Base-by-base conservation (phyloP, 2,113 vertebrate species). In the Salminus brasiliensis region DNA sequence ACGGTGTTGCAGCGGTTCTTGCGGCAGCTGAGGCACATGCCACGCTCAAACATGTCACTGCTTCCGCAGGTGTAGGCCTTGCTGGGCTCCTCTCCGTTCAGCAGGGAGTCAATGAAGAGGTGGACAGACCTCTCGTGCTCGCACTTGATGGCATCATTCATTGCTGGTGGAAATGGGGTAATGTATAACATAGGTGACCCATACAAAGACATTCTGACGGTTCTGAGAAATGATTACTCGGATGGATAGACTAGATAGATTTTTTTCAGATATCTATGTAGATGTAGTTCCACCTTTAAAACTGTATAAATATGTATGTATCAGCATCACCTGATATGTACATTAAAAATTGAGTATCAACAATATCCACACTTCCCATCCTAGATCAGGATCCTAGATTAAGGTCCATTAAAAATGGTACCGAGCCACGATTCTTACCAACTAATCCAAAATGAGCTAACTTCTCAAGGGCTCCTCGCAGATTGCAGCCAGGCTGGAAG, bases 401-500 rank as follows among this genome's bases (percentile, higher is more conserved):
- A 11, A 43, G 8, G 39, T 43, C 8, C 7, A 43, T 1, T 43
- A 12, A 11, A 49, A 18, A 21, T 43, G 47, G 4, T 39, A 15
- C n/a, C n/a, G n/a, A 30, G n/a, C 23, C 8, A 16, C 4, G 7
- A 8, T 71, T 7, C 85, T 91, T 70, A 94, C 93, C 93, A 72
- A 91, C 84, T 63, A 94, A 74, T 34, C 93, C 93, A 75, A 90
- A 84, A 60, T 87, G 89, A 0, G 92, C 88, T 0, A 94, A 92
- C 77, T 91, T 94, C 81, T 94, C 88, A 74, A 94, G 80, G 5
- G 91, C 88, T 10, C 88, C 90, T 3, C 90, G 85, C 34, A 98
- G 41, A 84, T 96, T 97, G 81, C 97, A 98, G 0, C 97, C 97
- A 0, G 97, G 97, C 86, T 98, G 97, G 88, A 95, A 97, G 77